phyloP scores from a whole-genome alignment of 1,140 invertebrate species.

The Euura lappo region DNA sequence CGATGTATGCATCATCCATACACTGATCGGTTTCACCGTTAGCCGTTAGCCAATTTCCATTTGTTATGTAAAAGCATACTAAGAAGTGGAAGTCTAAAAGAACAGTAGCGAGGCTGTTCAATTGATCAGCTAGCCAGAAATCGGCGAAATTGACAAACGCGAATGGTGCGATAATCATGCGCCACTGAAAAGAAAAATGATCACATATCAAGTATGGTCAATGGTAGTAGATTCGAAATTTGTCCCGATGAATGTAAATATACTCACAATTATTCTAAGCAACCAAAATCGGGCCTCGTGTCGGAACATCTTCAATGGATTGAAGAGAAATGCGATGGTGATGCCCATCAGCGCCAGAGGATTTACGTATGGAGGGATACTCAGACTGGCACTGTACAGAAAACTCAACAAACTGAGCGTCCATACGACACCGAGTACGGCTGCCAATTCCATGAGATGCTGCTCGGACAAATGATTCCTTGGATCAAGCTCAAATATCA shows the following conservation, averaged over 20 bases:
- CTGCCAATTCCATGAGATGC: conserved; percentile 94
- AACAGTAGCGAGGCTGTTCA: conserved; percentile 90
- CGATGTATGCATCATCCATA: conserved; percentile 67
- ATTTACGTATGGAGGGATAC: conserved; percentile 90
- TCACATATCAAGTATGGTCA: neutral
- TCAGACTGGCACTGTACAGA: conserved; percentile 84
- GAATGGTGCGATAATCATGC: conserved; percentile 91
- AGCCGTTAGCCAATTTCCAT: conserved; percentile 73
- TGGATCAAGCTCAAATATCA: conserved; percentile 98
- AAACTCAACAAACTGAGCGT: conserved; percentile 83
- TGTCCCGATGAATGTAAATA: conserved; percentile 6
- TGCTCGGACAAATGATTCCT: conserved; percentile 96
- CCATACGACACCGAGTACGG: conserved; percentile 96
- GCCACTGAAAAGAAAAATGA: conserved; percentile 65
- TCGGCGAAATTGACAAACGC: conserved; percentile 97
- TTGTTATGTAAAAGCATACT: conserved; percentile 80
- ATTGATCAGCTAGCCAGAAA: conserved; percentile 99
- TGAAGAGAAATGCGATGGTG: conserved; percentile 89
- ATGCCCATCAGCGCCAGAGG: conserved; percentile 86
- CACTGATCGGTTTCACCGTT: conserved; percentile 65
- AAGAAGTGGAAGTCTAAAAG: conserved; percentile 96
- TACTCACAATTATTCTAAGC: conserved; percentile 74
- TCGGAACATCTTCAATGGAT: conserved; percentile 91
- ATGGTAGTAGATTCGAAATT: conserved; percentile 6
- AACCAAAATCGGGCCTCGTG: conserved; percentile 91